Base-by-base conservation (phyloP, 1,140 invertebrate species). In the Pseudomyrmex concolor region DNA sequence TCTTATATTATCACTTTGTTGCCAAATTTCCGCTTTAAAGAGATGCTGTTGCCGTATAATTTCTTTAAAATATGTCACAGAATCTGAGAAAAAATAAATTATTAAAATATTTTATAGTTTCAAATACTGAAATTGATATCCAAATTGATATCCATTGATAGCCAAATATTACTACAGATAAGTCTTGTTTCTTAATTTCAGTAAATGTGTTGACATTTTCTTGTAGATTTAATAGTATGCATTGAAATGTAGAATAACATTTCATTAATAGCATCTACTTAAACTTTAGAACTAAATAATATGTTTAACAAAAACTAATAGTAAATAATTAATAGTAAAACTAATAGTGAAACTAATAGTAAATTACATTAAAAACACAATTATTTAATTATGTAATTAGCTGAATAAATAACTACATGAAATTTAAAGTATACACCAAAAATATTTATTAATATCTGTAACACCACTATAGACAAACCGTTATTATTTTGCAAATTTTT, bases 401-500 rank as follows among this genome's bases (percentile, higher is more conserved):
- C 13, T 54, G 2, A 54, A 54, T 54, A 54, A 54, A 54, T 54
- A 15, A 54, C 15, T 45, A 64, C 17, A 34, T 64, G 9, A 34
- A 64, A 64, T 43, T 64, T 64, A 64, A 45, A 45, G 62, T 17
- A 4, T 10, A 64, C 22, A 63, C 15, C 1, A 64, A 64, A 64
- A 17, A 45, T 64, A 64, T 64, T 64, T 64, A 64, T 64, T n/a
- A 64, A 64, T 64, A 64, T 64, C 15, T 64, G 60, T 10, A 64
- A 8, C 5, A 45, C n/a, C 25, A 43, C 15, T 64, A 64, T 45
- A 64, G 45, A 45, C 62, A 64, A 64, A 64, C 62, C 34, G 34
- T 64, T 64, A 64, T 64, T 64, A 43, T 64, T 64, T 64, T 64
- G 34, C 62, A 64, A 64, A 64, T 64, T n/a, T 64, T 64, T 64